Conservation (phyloP, 2,113 vertebrate genomes). For the Anoplopoma fimbria region DNA sequence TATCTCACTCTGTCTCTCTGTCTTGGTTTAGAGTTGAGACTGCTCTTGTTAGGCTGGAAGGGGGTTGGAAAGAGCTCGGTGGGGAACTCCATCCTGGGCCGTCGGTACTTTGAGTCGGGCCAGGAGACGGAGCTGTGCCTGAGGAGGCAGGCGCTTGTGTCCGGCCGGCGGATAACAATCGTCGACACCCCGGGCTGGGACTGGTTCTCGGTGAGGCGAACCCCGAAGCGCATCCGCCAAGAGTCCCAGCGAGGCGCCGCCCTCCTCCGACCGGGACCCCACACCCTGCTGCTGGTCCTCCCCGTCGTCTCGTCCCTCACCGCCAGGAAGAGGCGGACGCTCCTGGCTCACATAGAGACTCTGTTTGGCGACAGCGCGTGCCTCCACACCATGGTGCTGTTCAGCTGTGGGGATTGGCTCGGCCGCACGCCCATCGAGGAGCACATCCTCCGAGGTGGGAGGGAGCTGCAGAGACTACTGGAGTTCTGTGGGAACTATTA, state of each 20-base stretch:
- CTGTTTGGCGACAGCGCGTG: conserved; percentile 79
- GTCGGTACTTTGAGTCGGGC: conserved; percentile 80
- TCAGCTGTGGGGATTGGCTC: conserved; percentile 85
- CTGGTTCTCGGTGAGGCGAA: conserved; percentile 83
- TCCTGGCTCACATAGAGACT: conserved; percentile 82
- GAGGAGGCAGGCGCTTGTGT: conserved; percentile 78
- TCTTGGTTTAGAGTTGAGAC: conserved; percentile 72
- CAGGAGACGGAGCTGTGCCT: conserved; percentile 81
- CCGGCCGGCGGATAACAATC: conserved; percentile 81
- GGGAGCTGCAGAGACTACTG: conserved; percentile 82
- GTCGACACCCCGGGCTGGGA: conserved; percentile 86
- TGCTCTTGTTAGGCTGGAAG: conserved; percentile 84
- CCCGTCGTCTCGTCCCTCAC: conserved; percentile 83
- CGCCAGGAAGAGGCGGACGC: conserved; percentile 79
- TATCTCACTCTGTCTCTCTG: not conserved
- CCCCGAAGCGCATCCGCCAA: conserved; percentile 77
- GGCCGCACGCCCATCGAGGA: conserved; percentile 84
- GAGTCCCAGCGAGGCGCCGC: conserved; percentile 81
- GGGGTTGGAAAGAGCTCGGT: conserved; percentile 85
- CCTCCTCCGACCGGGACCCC: conserved; percentile 83
- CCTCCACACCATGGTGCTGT: conserved; percentile 84
- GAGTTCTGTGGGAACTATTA: conserved; percentile 84
- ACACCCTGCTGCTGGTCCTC: conserved; percentile 83
- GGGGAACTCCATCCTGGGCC: conserved; percentile 83
- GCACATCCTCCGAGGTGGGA: conserved; percentile 81